Evolutionary conservation across 1,140 invertebrate species (phyloP), one percentile per base, ranked within the genome.

Genomic region (Periplaneta americana): DNA sequence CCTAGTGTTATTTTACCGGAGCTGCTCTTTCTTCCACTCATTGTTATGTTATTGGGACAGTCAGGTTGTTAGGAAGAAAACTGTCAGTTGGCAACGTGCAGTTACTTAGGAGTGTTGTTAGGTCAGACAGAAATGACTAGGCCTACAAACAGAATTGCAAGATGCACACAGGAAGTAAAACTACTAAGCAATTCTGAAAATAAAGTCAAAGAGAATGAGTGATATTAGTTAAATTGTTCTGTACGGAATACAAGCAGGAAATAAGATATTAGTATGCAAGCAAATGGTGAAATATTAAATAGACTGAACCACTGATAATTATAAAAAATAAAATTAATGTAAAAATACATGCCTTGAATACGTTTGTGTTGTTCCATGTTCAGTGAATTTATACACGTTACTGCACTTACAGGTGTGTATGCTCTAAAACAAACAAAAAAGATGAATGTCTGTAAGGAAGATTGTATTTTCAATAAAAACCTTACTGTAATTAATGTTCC

Each of bases 1-100:
- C 86, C 85, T 37, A 89, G 79, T n/a, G 86, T 87, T 34, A 88
- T 85, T 85, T 88, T 89, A 10, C 84, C 85, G 10, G 87, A 85
- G 81, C 86, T 88, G 4, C 79, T 18, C 31, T 74, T 57, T 32
- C 48, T 80, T 35, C 37, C 39, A 80, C 37, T 80, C 79, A 80
- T 80, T 57, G 31, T 74, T 80, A 80, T 35, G n/a, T 66, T 66
- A 66, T n/a, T 2, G n/a, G 48, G 48, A 28, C 22, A n/a, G 48
- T 66, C 22, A 66, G 48, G n/a, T 28, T 66, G 48, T n/a, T 66
- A 66, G 48, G n/a, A 66, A 28, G 48, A 66, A 28, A 66, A 28
- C 22, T 66, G 22, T 66, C 48, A 66, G 22, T 28, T 66, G 48
- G 22, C 48, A 66, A 66, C 28, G 48, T 66, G 48, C 11, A n/a